Evolutionary conservation across 92 coral and sea anemone species (phyloP), one percentile per base, ranked within the genome.

Genomic region (Blastomussa wellsi): DNA sequence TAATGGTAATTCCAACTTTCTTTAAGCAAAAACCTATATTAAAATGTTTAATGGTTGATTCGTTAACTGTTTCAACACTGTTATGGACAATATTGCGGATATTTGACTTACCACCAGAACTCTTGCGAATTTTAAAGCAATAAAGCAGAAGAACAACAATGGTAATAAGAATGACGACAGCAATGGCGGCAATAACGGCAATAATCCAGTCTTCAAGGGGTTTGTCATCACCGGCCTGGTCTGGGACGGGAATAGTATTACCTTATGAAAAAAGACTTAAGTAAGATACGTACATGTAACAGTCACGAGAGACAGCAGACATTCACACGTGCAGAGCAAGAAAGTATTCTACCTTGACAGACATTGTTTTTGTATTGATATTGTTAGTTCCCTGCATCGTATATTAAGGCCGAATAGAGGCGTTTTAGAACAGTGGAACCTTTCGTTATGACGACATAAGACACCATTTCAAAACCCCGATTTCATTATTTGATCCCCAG

Each of bases 111-210:
- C 98, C 93, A 88, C 98, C 94, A 52, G 88, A 90, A 5, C 93
- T 84, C 79, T 96, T 95, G 72, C 98, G 98, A 71, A 88, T 87
- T 84, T 83, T 91, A 66, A 89, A 90, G 87, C 96, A 95, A 70
- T 96, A 94, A 75, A 96, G 92, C 16, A 88, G 84, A 33, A 96
- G 69, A 59, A 96, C 32, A 65, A 96, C 93, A 53, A 94, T 82
- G 60, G 87, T 86, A 48, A 94, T 83, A 26, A 96, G 92, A 12
- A 96, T 82, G 4, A 91, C 87, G 5, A 98, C 98, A 15, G 93
- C 96, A 81, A 88, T 87, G 39, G 89, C 98, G 11, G 93, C 98
- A 62, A 95, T 95, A 22, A 96, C 88, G 6, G 98, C 98, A 31
- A 96, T 96, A 47, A 96, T 90, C 79, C 93, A 95, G 57, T 93